phyloP scores from a whole-genome alignment of 1,140 invertebrate species.

The Megathymus violae region DNA sequence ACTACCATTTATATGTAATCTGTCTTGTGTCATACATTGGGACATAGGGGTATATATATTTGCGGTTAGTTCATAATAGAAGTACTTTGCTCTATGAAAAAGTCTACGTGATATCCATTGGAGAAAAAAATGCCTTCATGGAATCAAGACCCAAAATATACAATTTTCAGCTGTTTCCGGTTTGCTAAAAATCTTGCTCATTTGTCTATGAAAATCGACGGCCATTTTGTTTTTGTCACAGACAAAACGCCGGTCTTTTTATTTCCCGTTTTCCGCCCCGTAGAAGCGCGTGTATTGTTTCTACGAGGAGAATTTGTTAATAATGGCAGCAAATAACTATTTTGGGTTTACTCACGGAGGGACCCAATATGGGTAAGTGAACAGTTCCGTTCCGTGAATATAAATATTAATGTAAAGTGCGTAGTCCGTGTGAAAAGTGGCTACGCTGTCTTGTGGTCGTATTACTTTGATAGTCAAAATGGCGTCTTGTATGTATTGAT shows the following conservation, averaged over 20 bases:
- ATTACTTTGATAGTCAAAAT: conserved; percentile 74
- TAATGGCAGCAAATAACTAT: conserved; percentile 96
- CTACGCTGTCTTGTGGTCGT: conserved; percentile 65
- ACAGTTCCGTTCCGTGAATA: conserved; percentile 34
- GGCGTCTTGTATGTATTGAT: conserved; percentile 77
- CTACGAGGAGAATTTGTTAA: conserved; percentile 76
- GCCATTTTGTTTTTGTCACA: conserved; percentile 70
- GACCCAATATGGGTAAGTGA: conserved; percentile 93
- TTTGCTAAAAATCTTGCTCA: neutral
- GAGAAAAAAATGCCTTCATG: no score
- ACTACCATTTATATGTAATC: no score
- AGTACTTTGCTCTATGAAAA: no score
- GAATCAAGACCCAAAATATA: no score
- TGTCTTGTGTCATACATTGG: no score
- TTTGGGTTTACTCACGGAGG: conserved; percentile 95
- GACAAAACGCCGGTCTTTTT: conserved; percentile 78
- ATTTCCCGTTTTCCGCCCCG: conserved; percentile 62
- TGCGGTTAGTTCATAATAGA: no score
- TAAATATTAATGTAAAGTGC: conserved; percentile 41
- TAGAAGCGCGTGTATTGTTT: conserved; percentile 72
- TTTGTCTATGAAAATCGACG: conserved; percentile 50
- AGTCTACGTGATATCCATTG: no score
- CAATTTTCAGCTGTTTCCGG: conserved; percentile 3
- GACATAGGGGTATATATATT: no score
- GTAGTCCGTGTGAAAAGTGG: conserved; percentile 40